Evolutionary conservation across 2,888 invertebrate genomes (phyloP).

Genomic region (Embidobia sp.): DNA sequence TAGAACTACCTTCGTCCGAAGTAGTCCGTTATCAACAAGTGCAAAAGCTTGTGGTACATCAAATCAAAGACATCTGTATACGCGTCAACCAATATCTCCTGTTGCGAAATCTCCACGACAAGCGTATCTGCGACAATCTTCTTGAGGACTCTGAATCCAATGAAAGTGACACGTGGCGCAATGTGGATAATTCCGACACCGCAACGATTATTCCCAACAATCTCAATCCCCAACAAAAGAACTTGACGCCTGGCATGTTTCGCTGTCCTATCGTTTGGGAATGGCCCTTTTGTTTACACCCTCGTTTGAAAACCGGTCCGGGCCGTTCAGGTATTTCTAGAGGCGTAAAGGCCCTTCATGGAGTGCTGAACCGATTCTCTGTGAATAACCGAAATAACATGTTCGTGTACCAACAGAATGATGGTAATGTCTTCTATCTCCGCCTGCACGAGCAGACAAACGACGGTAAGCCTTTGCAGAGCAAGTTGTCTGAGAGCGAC

Average conservation of each 20-base stretch:
- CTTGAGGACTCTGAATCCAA: slow-evolving; percentile 85
- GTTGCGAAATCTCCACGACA: slow-evolving; percentile 86
- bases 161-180: slow-evolving; percentile 81
- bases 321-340: slow-evolving; percentile 84
- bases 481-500: slow-evolving; percentile 79
- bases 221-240: slow-evolving; percentile 68
- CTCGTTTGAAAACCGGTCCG: slow-evolving; percentile 86
- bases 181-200: slow-evolving; percentile 69
- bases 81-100: slow-evolving; percentile 87
- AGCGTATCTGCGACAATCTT: slow-evolving; percentile 85
- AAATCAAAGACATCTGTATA: slow-evolving; percentile 84
- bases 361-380: slow-evolving; percentile 86
- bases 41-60: slow-evolving; percentile 83
- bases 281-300: slow-evolving; percentile 86
- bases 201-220: slow-evolving; percentile 43
- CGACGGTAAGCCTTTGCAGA: slow-evolving; percentile 76
- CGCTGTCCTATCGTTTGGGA: slow-evolving; percentile 89
- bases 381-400: slow-evolving; percentile 88
- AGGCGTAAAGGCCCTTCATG: slow-evolving; percentile 85
- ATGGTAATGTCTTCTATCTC: slow-evolving; percentile 85
- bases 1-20: slow-evolving; percentile 83
- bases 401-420: slow-evolving; percentile 88
- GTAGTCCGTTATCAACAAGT: slow-evolving; percentile 83
- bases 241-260: slow-evolving; percentile 87
- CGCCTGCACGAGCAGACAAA: slow-evolving; percentile 80